Evolutionary conservation across 2,888 invertebrate genomes (phyloP).

Genomic region (Chalcosyrphus nemorum): DNA sequence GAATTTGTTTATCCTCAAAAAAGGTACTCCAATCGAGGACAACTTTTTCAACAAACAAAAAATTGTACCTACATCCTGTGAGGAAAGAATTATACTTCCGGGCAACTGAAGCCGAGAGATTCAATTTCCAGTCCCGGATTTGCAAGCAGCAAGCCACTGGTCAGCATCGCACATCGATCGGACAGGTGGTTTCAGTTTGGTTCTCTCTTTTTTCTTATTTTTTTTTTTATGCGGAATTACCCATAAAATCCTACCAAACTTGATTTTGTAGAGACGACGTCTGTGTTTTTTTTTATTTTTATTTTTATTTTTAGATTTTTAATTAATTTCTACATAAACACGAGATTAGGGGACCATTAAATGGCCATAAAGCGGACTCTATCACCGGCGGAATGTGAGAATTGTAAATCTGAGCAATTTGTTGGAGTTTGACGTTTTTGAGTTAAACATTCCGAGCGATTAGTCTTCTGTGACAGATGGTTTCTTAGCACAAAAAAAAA

Average conservation of each 20-base stretch:
- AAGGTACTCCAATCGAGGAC: background rate
- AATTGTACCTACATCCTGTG: conserved; percentile 12
- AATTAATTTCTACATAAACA: conserved; percentile 61
- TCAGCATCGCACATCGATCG: background rate
- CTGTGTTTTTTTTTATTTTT: background rate
- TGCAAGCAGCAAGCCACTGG: background rate
- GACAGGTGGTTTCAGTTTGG: conserved; percentile 43
- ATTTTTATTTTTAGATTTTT: conserved; percentile 21
- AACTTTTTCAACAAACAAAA: too few species aligned
- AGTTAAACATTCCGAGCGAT: conserved; percentile 30
- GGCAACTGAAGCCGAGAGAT: background rate
- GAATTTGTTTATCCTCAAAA: conserved; percentile 43
- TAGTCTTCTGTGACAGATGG: background rate
- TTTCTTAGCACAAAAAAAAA: too few species aligned
- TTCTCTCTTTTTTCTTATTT: too few species aligned
- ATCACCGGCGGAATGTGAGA: conserved; percentile 46
- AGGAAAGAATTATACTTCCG: background rate
- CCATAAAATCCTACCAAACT: conserved; percentile 64
- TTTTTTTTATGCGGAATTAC: conserved; percentile 48
- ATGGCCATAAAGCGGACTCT: conserved; percentile 55
- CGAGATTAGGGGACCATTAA: conserved; percentile 55
- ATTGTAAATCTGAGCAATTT: conserved; percentile 36
- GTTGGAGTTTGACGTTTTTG: conserved; percentile 32
- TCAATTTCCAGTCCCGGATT: conserved; percentile 33
- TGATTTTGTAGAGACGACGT: conserved; percentile 29